Conservation (phyloP, 2,113 vertebrate species). For the Bufo bufo region DNA sequence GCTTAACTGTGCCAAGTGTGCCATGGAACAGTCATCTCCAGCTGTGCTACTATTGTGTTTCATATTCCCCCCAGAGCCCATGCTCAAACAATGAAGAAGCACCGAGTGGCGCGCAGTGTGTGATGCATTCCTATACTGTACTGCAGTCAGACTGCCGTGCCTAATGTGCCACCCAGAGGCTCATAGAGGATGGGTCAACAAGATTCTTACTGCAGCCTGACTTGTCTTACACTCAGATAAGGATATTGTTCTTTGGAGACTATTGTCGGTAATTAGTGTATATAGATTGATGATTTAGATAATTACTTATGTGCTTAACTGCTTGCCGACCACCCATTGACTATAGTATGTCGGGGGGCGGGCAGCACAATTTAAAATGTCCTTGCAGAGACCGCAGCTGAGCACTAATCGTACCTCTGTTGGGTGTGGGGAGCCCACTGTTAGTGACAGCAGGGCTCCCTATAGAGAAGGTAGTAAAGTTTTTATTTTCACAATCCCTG, state of each 20-base stretch:
- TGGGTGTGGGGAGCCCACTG: too few relatives aligned
- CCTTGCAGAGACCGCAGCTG: too few relatives aligned
- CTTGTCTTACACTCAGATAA: neutral
- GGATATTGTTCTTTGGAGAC: neutral
- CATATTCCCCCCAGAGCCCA: neutral
- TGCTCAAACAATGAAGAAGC: constrained; percentile 6
- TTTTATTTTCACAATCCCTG: too few relatives aligned
- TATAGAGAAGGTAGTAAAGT: too few relatives aligned
- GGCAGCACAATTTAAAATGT: too few relatives aligned
- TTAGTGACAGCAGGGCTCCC: too few relatives aligned
- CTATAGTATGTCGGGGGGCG: too few relatives aligned
- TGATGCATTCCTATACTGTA: neutral
- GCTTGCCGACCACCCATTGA: too few relatives aligned
- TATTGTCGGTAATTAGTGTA: neutral
- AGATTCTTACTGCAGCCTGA: neutral
- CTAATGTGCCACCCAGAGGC: neutral
- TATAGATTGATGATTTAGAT: neutral
- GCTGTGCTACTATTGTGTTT: constrained; percentile 8
- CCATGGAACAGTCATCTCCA: constrained; percentile 25
- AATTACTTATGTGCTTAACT: neutral
- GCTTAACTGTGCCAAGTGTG: constrained; percentile 25
- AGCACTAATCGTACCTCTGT: too few relatives aligned
- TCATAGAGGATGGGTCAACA: neutral
- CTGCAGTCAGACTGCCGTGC: neutral
- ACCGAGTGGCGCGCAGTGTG: neutral